Percentiles rank a stretch among this genome's conserved stretches.
These are phyloP conservation scores for Belonocnema kinseyi DNA, from an alignment of 1,140 invertebrate genomes.

Conservation along the genomic window DNA sequence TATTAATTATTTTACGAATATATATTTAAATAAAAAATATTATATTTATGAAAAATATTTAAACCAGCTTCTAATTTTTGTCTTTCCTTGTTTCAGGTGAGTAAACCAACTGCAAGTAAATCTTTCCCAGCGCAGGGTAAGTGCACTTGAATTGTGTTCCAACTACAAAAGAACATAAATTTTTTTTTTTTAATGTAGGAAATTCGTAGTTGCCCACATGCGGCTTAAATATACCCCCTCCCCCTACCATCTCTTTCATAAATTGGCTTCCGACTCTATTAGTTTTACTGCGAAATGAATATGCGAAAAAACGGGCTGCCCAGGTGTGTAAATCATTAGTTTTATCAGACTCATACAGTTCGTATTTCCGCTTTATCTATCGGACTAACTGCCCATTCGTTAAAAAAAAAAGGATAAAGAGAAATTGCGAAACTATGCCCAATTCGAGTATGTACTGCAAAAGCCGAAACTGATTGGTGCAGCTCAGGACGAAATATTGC, in stretches of 20 bases:
- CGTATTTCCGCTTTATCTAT: conserved; percentile 70
- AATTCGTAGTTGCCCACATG: too few relatives aligned
- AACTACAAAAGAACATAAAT: too few relatives aligned
- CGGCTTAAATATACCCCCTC: too few relatives aligned
- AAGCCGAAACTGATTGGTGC: conserved; percentile 15
- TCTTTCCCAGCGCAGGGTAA: too few relatives aligned
- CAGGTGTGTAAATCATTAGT: conserved; percentile 69
- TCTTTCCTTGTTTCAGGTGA: too few relatives aligned
- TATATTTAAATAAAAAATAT: too few relatives aligned
- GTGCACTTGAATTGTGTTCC: too few relatives aligned
- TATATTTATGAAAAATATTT: too few relatives aligned
- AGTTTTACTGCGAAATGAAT: conserved; percentile 55
- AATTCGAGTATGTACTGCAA: conserved; percentile 31
- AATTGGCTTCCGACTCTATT: conserved; percentile 58
- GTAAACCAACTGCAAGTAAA: too few relatives aligned
- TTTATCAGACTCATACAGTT: conserved; percentile 72
- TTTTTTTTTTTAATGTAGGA: too few relatives aligned
- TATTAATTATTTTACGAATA: too few relatives aligned
- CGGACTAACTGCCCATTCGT: conserved; percentile 64
- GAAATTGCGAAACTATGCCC: conserved; percentile 61
- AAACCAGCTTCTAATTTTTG: too few relatives aligned
- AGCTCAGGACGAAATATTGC: conserved; percentile 35
- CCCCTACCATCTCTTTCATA: conserved; percentile 41
- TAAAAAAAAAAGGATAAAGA: conserved; percentile 54
- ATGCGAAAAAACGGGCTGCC: conserved; percentile 45